phyloP scores from a whole-genome alignment of 2,113 vertebrate species.

The Aphyosemion australe region DNA sequence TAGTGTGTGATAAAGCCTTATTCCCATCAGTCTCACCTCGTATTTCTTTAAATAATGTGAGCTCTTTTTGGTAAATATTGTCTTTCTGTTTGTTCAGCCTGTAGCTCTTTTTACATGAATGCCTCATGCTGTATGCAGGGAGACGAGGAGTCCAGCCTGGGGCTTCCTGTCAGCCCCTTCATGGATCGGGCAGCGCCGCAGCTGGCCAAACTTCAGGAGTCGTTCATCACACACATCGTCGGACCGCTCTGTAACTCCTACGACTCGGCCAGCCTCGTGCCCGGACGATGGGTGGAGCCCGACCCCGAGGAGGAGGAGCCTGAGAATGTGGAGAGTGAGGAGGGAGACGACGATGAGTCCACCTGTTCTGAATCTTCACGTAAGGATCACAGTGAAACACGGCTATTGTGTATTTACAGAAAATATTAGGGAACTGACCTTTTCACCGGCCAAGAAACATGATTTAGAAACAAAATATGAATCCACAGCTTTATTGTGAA shows the following conservation, averaged over 20 bases:
- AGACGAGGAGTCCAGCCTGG: conserved; percentile 93
- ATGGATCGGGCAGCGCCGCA: conserved; percentile 97
- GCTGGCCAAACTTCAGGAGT: conserved; percentile 96
- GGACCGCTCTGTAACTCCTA: conserved; percentile 96
- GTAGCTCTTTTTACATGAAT: not conserved
- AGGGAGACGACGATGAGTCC: conserved; percentile 80
- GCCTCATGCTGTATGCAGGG: conserved; percentile 77
- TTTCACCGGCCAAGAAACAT: too few species aligned
- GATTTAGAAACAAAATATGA: too few species aligned
- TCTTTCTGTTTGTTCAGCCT: not conserved
- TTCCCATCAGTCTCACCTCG: too few species aligned
- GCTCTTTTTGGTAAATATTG: too few species aligned
- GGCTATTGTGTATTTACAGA: too few species aligned
- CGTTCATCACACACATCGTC: conserved; percentile 98
- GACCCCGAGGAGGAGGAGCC: conserved; percentile 81
- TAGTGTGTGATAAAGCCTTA: too few species aligned
- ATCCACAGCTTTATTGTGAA: too few species aligned
- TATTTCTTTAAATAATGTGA: too few species aligned
- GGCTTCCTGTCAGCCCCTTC: conserved; percentile 95
- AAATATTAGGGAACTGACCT: too few species aligned
- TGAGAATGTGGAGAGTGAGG: conserved; percentile 79
- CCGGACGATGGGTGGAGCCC: conserved; percentile 90
- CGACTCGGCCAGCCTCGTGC: conserved; percentile 91
- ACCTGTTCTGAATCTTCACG: conserved; percentile 83
- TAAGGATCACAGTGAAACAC: conserved; percentile 56